Evolutionary conservation across 1,140 invertebrate species (phyloP), one percentile per base, ranked within the genome.

Genomic region (Drosophila equinoxialis): DNA sequence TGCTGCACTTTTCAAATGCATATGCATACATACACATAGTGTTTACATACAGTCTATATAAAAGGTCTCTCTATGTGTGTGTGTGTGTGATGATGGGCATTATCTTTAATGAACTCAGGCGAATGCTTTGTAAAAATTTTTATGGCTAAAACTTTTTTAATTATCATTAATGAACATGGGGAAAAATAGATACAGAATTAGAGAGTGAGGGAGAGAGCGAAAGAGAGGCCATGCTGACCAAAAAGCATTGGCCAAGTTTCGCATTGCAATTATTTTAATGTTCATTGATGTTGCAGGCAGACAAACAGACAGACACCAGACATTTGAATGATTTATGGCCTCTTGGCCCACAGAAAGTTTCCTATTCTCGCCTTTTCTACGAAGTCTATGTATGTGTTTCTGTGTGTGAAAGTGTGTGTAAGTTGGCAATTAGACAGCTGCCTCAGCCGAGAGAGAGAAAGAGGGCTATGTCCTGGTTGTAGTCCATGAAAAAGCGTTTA

Each of bases 221-320:
- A 2, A 71, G 67, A 68, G 64, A 59, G 35, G 23, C 30, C 30
- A 26, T 33, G 39, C 54, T 59, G 37, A 62, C 62, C 54, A 55
- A 68, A 55, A 68, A 59, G 68, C 69, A 78, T 60, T 64, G 54
- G 68, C 54, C 70, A 81, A 85, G 70, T 86, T 85, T 77, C 66
- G 82, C 76, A 77, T 74, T 82, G 82, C 82, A 85, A 85, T 85
- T 85, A 85, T 85, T 85, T 85, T 85, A 85, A 85, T 85, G 82
- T 85, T 85, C 82, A 81, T 86, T 85, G 82, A 85, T 84, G 81
- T 85, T 86, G 81, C 82, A 78, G 41, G 61, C 61, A 33, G 41
- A 11, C 17, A 26, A 14, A 42, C 20, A 45, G n/a, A 26, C 61
- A 26, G 39, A 45, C 17, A 26, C 78, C 78, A 81, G 82, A 51